Conservation (phyloP, 2,888 invertebrate genomes). For the Hecatera dysodea region DNA sequence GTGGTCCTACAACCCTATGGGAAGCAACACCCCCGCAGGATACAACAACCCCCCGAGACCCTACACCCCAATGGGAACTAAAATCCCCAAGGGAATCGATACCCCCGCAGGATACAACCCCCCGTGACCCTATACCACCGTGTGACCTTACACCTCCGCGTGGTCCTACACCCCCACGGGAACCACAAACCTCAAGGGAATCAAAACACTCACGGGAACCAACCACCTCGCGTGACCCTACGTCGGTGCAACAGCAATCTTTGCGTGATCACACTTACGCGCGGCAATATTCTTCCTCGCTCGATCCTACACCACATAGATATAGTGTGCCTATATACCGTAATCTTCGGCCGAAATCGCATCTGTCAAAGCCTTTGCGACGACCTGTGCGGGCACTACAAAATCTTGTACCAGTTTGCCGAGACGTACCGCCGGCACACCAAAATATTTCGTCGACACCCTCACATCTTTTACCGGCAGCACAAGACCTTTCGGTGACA, state of each 20-base stretch:
- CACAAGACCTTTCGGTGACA: slow-evolving; percentile 1
- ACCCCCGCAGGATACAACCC: not conserved
- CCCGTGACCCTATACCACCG: not conserved
- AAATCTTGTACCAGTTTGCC: not conserved
- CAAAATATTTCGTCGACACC: not conserved
- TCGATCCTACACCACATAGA: not conserved
- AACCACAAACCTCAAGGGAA: not conserved
- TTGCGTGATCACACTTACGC: not conserved
- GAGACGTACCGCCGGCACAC: not conserved
- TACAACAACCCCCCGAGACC: not conserved
- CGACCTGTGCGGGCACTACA: not conserved
- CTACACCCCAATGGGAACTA: not conserved
- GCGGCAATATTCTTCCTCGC: not conserved
- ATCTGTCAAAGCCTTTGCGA: not conserved
- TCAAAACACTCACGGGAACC: too few relatives aligned
- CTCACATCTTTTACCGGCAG: not conserved
- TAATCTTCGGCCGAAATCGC: slow-evolving; percentile 2
- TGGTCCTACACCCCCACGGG: not conserved
- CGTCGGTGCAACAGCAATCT: not conserved
- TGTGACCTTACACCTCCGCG: not conserved
- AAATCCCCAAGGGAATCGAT: not conserved
- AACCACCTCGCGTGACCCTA: not conserved
- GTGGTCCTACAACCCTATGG: too few relatives aligned
- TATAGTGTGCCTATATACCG: not conserved
- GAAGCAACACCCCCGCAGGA: too few relatives aligned